Conservation (phyloP, 1,140 invertebrate genomes). For the Archivesica marissinica region DNA sequence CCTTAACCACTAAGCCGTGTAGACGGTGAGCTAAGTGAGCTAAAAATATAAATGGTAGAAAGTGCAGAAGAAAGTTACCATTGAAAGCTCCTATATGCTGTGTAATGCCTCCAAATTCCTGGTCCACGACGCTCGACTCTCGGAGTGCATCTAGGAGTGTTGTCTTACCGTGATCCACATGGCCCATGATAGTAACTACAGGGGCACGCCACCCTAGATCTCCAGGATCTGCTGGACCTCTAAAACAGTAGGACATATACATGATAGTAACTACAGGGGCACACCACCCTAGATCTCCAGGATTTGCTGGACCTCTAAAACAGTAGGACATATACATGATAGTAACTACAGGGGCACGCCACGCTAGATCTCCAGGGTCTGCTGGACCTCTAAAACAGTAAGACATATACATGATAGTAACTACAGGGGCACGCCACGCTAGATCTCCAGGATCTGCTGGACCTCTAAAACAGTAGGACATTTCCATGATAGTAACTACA, state of each 20-base stretch:
- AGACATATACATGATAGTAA: constrained; percentile 99
- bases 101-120: constrained; percentile 99
- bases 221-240: constrained; percentile 87
- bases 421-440: constrained; percentile 92
- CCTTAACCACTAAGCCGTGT: too few species aligned
- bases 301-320: constrained; percentile 87
- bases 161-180: constrained; percentile 99
- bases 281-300: constrained; percentile 87
- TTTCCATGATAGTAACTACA: too few species aligned
- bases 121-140: constrained; percentile 92
- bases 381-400: constrained; percentile 86
- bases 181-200: constrained; percentile 99
- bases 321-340: too few species aligned
- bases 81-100: constrained; percentile 99
- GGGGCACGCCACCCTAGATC: constrained; percentile 90
- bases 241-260: too few species aligned
- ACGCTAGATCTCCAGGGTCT: constrained; percentile 86
- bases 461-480: constrained; percentile 84
- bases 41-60: background rate
- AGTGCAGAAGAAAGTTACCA: too few species aligned
- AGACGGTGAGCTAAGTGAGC: background rate
- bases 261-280: constrained; percentile 98
- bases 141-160: constrained; percentile 96
- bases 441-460: constrained; percentile 87
- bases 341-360: constrained; percentile 95